Evolutionary conservation across 2,113 vertebrate species (phyloP), one percentile per base, ranked within the genome.

Genomic region (Pterocles gutturalis): DNA sequence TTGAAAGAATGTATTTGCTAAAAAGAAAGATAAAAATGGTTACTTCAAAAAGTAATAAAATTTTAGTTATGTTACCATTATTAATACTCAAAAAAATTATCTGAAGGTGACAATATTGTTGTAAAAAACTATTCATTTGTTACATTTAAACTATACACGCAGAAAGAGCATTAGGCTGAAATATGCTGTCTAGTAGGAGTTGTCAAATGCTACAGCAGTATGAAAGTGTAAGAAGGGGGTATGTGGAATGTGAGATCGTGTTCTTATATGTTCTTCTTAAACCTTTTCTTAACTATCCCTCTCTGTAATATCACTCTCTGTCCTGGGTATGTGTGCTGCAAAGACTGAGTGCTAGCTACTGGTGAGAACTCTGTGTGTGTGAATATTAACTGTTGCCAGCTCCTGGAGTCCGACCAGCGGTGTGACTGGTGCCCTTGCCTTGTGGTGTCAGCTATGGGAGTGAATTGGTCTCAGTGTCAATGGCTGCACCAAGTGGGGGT

Each of bases 301-400:
- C 29, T 29, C 10, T 3, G 14, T n/a, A n/a, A 13, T 29, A 6
- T n/a, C 33, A 26, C 17, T 21, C 34, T 45, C 26, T 38, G 9
- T 9, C 14, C 13, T 13, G 1, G 28, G 18, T 17, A 8, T 22
- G 10, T 34, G 13, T 51, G 18, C 25, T 67, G 8, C 17, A 72
- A 69, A 34, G 38, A 73, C 2, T 2, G 22, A 49, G n/a, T 33
- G 16, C 6, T 28, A 77, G 20, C 11, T 67, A 19, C n/a, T 48
- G 11, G 3, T 48, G 22, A 72, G 29, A 36, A 2, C 21, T 46
- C 10, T 57, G 33, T 25, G 17, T 12, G 17, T 33, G 9, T 31
- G 38, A 69, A 9, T 1, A 1, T 69, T 65, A 65, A 25, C 2
- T 73, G 18, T 4, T 54, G 18, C 10, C 8, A 11, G 4, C 1